A percentile compares a stretch with the other conserved stretches of the same genome.
Conservation (phyloP, 2,797 vertebrate genomes). For the Rachycentron canadum region DNA sequence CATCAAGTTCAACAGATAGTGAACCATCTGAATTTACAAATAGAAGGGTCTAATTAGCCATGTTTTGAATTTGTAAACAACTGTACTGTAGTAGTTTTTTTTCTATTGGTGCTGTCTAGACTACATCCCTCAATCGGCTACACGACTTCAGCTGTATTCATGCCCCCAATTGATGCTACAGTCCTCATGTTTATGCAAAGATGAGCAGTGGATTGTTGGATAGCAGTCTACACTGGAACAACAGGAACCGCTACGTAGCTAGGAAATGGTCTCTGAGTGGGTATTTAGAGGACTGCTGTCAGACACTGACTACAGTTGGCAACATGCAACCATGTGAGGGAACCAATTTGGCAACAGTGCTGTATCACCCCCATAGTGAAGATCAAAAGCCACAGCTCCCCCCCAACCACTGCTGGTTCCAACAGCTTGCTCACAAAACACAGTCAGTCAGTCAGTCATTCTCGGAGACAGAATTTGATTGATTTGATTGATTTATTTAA, state of each 20-base stretch:
- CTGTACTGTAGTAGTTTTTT: neutral
- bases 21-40: slow-evolving; percentile 15
- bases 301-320: slow-evolving; percentile 43
- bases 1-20: slow-evolving; percentile 22
- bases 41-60: neutral
- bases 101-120: neutral
- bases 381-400: slow-evolving; percentile 37
- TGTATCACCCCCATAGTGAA: slow-evolving; percentile 14
- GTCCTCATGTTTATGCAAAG: slow-evolving; percentile 2
- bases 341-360: slow-evolving; percentile 47
- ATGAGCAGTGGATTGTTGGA: neutral
- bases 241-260: slow-evolving; percentile 23
- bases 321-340: slow-evolving; percentile 23
- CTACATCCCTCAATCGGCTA: neutral
- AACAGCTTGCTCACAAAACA: slow-evolving; percentile 30
- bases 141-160: neutral
- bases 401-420: slow-evolving; percentile 37
- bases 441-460: too few relatives aligned
- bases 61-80: neutral
- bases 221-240: slow-evolving; percentile 9
- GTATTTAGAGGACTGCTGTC: slow-evolving; percentile 48
- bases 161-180: neutral
- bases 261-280: slow-evolving; percentile 20
- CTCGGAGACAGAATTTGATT: slow-evolving; percentile 22
- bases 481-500: slow-evolving; percentile 27